A percentile compares a stretch with the other conserved stretches of the same genome.
phyloP scores from a whole-genome alignment of 2,888 invertebrate species.

The Eupeodes latifasciatus region DNA sequence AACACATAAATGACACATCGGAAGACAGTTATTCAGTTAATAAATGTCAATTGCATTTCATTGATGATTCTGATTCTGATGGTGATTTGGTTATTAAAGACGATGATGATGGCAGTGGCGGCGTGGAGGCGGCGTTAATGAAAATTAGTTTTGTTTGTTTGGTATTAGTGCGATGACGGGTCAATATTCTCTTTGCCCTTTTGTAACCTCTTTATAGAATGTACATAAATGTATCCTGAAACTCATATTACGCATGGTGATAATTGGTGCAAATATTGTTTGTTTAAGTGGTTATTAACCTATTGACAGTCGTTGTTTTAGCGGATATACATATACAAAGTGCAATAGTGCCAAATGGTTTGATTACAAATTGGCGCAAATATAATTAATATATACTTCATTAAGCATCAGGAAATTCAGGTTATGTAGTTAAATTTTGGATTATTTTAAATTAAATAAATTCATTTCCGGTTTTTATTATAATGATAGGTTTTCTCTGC shows the following conservation, averaged over 20 bases:
- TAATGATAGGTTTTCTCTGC: too few species aligned
- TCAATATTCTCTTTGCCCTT: neutral
- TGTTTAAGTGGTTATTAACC: slow-evolving; percentile 56
- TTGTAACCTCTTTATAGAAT: too few species aligned
- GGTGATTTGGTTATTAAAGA: neutral
- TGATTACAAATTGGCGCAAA: slow-evolving; percentile 51
- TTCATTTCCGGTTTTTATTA: too few species aligned
- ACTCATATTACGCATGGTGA: neutral
- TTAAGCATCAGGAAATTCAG: slow-evolving; percentile 12
- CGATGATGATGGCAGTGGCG: too few species aligned
- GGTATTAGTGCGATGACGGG: neutral
- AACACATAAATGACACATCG: slow-evolving; percentile 43
- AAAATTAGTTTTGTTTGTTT: slow-evolving; percentile 65
- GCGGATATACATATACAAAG: too few species aligned
- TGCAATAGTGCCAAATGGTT: slow-evolving; percentile 34
- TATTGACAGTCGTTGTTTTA: slow-evolving; percentile 19
- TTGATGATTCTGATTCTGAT: neutral
- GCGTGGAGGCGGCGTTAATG: slow-evolving; percentile 17
- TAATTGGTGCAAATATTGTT: slow-evolving; percentile 56
- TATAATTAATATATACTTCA: slow-evolving; percentile 42
- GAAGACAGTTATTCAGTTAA: slow-evolving; percentile 52
- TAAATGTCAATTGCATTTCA: slow-evolving; percentile 60
- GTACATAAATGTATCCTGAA: neutral
- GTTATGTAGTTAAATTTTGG: neutral
- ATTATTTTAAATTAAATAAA: neutral